Percentiles rank a stretch among this genome's conserved stretches.
phyloP scores from a whole-genome alignment of 2,113 vertebrate species.

The Crocuta crocuta region DNA sequence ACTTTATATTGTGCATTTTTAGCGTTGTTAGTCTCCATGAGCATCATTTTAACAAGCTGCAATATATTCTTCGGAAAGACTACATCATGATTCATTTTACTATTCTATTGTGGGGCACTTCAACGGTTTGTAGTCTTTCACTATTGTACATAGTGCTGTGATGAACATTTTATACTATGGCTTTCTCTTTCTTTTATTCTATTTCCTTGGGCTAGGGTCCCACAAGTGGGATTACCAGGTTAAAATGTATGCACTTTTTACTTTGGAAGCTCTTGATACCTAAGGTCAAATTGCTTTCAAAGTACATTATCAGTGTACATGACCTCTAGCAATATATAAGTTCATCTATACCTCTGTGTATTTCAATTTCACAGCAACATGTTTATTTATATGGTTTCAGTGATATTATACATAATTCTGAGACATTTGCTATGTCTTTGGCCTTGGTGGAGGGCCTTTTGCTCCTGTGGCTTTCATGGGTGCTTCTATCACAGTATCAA shows the following conservation, averaged over 20 bases:
- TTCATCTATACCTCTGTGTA: neutral
- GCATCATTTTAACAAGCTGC: conserved; percentile 13
- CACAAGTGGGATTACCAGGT: neutral
- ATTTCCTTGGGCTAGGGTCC: neutral
- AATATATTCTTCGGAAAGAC: neutral
- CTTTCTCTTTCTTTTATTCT: neutral
- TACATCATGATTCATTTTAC: neutral
- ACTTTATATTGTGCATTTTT: neutral
- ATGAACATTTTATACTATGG: neutral
- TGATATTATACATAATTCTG: neutral
- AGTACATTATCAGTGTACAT: neutral
- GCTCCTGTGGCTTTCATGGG: neutral
- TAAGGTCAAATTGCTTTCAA: conserved; percentile 34
- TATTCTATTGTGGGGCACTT: neutral
- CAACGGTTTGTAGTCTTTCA: neutral
- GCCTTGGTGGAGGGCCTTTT: neutral
- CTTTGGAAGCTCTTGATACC: neutral
- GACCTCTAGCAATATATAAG: neutral
- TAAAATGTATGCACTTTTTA: neutral
- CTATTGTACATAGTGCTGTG: too few species aligned
- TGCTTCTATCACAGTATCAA: neutral
- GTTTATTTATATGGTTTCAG: neutral
- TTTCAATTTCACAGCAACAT: conserved; percentile 29
- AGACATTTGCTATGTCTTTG: neutral
- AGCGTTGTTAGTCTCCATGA: neutral